A percentile compares a stretch with the other conserved stretches of the same genome.
These are phyloP conservation scores for Agrypnia vestita DNA, from an alignment of 1,140 invertebrate species.

Conservation along the genomic window DNA sequence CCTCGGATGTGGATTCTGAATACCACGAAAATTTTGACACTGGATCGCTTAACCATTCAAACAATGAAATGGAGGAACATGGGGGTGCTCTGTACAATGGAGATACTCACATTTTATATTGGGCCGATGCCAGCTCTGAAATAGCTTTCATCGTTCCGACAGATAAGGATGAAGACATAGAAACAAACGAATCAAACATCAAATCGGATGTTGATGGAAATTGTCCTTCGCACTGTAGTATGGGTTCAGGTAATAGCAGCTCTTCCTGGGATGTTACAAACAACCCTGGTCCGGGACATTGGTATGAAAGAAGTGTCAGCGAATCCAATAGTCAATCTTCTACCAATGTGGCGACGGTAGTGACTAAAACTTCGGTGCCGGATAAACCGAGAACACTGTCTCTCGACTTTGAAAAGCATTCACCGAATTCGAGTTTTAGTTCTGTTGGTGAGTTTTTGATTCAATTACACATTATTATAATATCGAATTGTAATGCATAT, in stretches of 20 bases:
- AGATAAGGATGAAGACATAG: slow-evolving; percentile 68
- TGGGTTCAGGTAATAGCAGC: slow-evolving; percentile 58
- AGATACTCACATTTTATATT: slow-evolving; percentile 85
- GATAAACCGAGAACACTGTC: slow-evolving; percentile 79
- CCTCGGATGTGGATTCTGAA: slow-evolving; percentile 75
- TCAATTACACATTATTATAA: too few relatives aligned
- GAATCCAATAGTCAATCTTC: slow-evolving; percentile 65
- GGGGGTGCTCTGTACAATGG: slow-evolving; percentile 83
- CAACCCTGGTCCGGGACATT: slow-evolving; percentile 64
- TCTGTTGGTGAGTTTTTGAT: slow-evolving; percentile 64
- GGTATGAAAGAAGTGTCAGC: slow-evolving; percentile 77
- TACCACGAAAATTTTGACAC: slow-evolving; percentile 44
- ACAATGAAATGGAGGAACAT: slow-evolving; percentile 65
- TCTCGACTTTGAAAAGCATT: slow-evolving; percentile 78
- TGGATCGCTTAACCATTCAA: slow-evolving; percentile 63
- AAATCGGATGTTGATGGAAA: slow-evolving; percentile 69
- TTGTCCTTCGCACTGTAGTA: slow-evolving; percentile 66
- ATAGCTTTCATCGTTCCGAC: slow-evolving; percentile 96
- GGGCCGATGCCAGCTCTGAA: slow-evolving; percentile 96
- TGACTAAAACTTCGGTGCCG: slow-evolving; percentile 57
- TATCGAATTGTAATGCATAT: too few relatives aligned
- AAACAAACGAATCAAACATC: slow-evolving; percentile 61
- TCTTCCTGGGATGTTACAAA: slow-evolving; percentile 70
- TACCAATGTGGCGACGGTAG: slow-evolving; percentile 60
- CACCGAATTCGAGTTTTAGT: slow-evolving; percentile 64